phyloP scores from a whole-genome alignment of 2,113 vertebrate species.

The Trogon melanurus region DNA sequence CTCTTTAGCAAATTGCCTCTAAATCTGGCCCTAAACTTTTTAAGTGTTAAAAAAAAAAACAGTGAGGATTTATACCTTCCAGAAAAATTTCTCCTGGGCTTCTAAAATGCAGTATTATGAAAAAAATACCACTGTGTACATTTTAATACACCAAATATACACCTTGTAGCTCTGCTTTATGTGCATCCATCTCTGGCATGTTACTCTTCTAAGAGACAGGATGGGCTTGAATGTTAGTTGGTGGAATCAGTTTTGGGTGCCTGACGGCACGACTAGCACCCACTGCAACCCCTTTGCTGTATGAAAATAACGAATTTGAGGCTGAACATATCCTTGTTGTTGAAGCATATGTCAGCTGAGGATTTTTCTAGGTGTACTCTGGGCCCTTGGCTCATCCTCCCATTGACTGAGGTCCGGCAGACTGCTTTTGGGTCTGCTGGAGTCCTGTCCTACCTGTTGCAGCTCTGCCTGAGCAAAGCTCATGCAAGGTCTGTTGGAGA shows the following conservation, averaged over 20 bases:
- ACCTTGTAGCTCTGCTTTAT: neutral
- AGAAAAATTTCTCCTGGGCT: neutral
- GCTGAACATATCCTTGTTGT: neutral
- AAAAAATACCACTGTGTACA: rapidly evolving
- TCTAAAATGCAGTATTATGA: neutral
- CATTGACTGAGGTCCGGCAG: neutral
- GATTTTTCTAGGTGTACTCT: neutral
- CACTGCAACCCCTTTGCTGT: neutral
- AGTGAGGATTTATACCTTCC: neutral
- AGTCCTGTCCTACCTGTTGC: neutral
- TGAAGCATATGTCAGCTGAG: neutral
- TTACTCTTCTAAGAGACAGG: neutral
- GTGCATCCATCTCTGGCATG: neutral
- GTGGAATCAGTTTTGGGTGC: neutral
- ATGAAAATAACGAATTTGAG: neutral
- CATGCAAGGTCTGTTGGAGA: too few species aligned
- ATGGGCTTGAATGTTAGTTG: neutral
- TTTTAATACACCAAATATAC: neutral
- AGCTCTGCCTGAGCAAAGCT: neutral
- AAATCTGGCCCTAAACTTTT: neutral
- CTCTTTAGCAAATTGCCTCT: neutral
- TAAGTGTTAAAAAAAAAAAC: neutral
- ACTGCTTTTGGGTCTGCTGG: neutral
- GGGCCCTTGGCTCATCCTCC: neutral
- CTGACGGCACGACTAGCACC: neutral